Base-by-base conservation (phyloP, 2,888 invertebrate species). In the Neoscelio sp. region DNA sequence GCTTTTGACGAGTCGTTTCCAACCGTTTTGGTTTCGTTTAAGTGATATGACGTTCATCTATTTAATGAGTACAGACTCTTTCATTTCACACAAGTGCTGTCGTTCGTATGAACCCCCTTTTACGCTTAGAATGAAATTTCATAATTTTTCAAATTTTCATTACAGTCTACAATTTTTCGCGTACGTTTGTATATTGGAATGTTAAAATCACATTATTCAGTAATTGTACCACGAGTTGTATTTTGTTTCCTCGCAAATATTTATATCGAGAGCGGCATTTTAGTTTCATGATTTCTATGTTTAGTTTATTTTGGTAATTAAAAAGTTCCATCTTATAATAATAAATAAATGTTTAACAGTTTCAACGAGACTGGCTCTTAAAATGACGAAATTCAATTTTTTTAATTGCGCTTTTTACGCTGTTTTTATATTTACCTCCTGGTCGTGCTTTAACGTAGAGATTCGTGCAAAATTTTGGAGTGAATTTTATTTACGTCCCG, bases 41-140 rank as follows among this genome's bases (percentile, higher is more conserved):
- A 60, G 46, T 60, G 54, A 48, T 35, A 54, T 67, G 26, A 67
- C 56, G 26, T 67, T 54, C 38, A 58, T 68, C 46, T 58, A 58
- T 58, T 58, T 58, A 68, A 18, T 48, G 20, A 28, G 40, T 23
- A 17, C 20, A 13, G 20, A 48, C 15, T 56, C 38, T 54, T 54
- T 58, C 58, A 68, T 38, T 68, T 44, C 6, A 26, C 26, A 13
- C 44, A 54, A 26, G 35, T 35, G 35, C 26, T 42, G 58, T 20
- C 44, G 35, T 28, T 44, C n/a, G 20, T 56, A 13, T 50, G 17
- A 40, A 64, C 8, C 18, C 12, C 17, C 23, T 52, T 48, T 54
- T 54, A 67, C 18, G 33, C 33, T 44, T 54, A 15, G 42, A 33
- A 54, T 10, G 44, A 44, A 42, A 54, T 42, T 54, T 54, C 28